Evolutionary conservation across 2,113 vertebrate species (phyloP).

Genomic region (Mirza zaza): DNA sequence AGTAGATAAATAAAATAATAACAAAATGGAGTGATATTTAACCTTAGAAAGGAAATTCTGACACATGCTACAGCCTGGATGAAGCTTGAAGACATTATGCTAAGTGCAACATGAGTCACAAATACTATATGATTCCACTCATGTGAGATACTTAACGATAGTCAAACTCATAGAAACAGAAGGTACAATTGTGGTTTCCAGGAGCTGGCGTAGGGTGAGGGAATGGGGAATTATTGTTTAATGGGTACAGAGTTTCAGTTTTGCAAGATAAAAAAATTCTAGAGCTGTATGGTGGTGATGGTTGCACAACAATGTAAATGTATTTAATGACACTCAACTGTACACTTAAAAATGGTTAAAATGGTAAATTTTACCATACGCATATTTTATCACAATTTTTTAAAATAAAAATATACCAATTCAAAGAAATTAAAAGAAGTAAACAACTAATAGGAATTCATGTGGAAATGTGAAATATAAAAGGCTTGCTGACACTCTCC

Average conservation of each 20-base stretch:
- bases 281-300: background rate
- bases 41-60: background rate
- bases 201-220: background rate
- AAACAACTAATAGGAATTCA: background rate
- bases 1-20: too few relatives aligned
- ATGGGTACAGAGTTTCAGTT: too few relatives aligned
- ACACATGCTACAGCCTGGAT: background rate
- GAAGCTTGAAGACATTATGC: background rate
- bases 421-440: background rate
- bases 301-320: background rate
- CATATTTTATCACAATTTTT: background rate
- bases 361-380: background rate
- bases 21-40: background rate
- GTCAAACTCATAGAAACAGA: background rate
- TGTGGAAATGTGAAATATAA: background rate
- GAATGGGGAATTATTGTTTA: background rate
- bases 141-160: background rate
- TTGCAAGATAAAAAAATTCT: background rate
- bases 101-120: background rate
- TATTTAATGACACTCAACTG: background rate
- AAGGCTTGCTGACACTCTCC: background rate
- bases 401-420: background rate
- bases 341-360: background rate
- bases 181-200: background rate
- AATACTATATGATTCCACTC: background rate